phyloP scores from a whole-genome alignment of 2,888 invertebrate genomes.

The Sinhomidia bicolor region DNA sequence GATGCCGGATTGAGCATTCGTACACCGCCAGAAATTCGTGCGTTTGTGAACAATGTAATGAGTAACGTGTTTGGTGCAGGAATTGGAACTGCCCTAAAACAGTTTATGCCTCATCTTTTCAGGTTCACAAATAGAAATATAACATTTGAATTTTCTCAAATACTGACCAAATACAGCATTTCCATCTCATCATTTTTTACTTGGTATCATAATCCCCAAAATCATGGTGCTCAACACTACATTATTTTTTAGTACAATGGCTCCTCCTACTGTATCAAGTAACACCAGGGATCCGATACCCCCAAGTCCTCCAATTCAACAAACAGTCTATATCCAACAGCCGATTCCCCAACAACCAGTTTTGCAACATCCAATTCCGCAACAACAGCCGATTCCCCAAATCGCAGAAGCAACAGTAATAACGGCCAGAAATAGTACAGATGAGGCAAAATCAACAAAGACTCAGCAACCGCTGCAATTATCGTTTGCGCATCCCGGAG shows the following conservation, averaged over 20 bases:
- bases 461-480: conserved; percentile 39
- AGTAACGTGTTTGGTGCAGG: conserved; percentile 54
- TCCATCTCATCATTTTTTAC: no score
- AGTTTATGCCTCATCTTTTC: conserved; percentile 61
- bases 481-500: conserved; percentile 49
- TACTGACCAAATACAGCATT: no score
- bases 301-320: not conserved
- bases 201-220: no score
- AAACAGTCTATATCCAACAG: not conserved
- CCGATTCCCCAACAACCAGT: not conserved
- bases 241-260: conserved; percentile 16
- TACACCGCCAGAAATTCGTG: conserved; percentile 64
- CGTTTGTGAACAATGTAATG: conserved; percentile 68
- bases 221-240: not conserved
- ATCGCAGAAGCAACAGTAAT: no score
- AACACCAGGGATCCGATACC: not conserved
- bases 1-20: conserved; percentile 62
- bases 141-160: no score
- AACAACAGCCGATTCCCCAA: conserved; percentile 10
- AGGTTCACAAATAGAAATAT: conserved; percentile 14
- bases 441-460: conserved; percentile 29
- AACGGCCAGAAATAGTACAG: conserved; percentile 38
- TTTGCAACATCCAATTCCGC: conserved; percentile 53
- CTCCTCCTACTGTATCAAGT: not conserved
- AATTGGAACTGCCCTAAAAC: conserved; percentile 47